A percentile compares a stretch with the other conserved stretches of the same genome.
Conservation (phyloP, 2,888 invertebrate genomes). For the Sphaeridia pumilis region DNA sequence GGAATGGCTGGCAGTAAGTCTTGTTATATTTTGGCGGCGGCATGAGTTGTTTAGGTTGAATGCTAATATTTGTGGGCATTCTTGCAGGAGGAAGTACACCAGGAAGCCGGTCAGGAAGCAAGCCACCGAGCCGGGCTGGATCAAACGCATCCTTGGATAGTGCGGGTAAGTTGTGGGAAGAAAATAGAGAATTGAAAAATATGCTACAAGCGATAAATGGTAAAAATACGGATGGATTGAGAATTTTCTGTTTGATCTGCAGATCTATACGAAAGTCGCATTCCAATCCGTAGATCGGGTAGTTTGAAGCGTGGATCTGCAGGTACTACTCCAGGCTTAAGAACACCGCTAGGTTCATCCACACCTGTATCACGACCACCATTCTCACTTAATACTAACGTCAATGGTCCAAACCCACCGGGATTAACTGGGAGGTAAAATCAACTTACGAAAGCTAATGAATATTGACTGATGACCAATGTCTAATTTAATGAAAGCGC, state of each 20-base stretch:
- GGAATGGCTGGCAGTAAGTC: constrained; percentile 29
- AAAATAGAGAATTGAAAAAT: background rate
- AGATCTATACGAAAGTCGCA: constrained; percentile 27
- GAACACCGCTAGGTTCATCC: constrained; percentile 23
- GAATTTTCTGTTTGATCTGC: background rate
- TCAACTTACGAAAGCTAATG: constrained; percentile 26
- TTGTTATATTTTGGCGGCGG: background rate
- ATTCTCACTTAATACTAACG: constrained; percentile 32
- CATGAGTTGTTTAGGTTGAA: background rate
- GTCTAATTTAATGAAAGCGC: too few relatives aligned
- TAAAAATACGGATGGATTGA: background rate
- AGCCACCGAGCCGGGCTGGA: constrained; percentile 85
- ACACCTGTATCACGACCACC: constrained; percentile 27
- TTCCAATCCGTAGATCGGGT: constrained; percentile 33
- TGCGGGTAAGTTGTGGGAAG: constrained; percentile 50
- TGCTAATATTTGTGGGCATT: constrained; percentile 6
- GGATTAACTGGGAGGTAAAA: constrained; percentile 14
- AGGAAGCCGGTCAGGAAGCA: constrained; percentile 72
- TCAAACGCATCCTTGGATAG: constrained; percentile 82
- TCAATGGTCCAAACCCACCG: constrained; percentile 20
- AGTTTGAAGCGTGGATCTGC: constrained; percentile 32
- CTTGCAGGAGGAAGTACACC: constrained; percentile 56
- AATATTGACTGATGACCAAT: constrained; percentile 23
- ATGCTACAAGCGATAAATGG: background rate
- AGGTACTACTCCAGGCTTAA: constrained; percentile 17